Conservation (phyloP, 2,113 vertebrate genomes). For the Falco punctatus region DNA sequence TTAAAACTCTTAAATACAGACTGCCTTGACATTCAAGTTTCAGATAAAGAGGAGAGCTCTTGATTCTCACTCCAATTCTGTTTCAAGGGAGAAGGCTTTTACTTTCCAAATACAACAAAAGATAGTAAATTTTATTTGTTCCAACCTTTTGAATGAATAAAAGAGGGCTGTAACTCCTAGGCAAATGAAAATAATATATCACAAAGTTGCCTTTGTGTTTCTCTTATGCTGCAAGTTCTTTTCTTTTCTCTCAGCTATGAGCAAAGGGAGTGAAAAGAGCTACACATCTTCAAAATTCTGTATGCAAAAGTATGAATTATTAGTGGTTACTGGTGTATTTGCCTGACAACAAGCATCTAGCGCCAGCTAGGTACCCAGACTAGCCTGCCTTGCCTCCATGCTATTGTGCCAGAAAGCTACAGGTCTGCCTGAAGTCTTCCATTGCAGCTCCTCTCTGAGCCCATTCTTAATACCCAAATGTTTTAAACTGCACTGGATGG, state of each 20-base stretch:
- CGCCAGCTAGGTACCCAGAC: neutral
- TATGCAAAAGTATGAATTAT: neutral
- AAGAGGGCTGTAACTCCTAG: neutral
- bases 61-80: neutral
- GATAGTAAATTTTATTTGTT: constrained; percentile 25
- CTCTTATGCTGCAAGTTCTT: neutral
- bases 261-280: neutral
- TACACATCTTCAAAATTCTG: neutral
- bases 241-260: neutral
- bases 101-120: neutral
- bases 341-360: neutral
- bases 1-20: neutral
- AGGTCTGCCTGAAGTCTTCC: neutral
- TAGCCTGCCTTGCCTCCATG: neutral
- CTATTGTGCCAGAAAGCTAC: neutral
- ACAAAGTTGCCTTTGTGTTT: neutral
- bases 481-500: neutral
- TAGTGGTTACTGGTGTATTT: neutral
- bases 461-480: neutral
- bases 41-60: neutral
- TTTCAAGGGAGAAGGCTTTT: neutral
- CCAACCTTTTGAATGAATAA: neutral
- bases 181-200: constrained; percentile 1
- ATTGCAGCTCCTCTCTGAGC: neutral
- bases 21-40: neutral